Evolutionary conservation across 2,113 vertebrate genomes (phyloP), one percentile per base, ranked within the genome.

Genomic region (Alaudala cheleensis): DNA sequence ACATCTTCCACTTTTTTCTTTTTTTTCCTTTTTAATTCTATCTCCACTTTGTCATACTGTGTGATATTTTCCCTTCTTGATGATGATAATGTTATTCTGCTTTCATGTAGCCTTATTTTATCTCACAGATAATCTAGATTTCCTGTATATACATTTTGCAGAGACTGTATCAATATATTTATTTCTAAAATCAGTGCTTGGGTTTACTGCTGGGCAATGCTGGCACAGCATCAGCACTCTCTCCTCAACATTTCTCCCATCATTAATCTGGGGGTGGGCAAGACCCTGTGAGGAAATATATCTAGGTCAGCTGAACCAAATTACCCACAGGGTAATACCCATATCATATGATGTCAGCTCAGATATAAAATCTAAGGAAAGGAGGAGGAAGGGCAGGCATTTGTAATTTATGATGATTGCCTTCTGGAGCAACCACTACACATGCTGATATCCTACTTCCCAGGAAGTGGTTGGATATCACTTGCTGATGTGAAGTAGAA

Each of bases 241-340:
- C n/a, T 34, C n/a, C 31, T 7, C n/a, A 47, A 0, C 7, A n/a
- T n/a, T 45, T 9, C 9, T 20, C 7, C 11, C 15, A 19, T 40
- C 39, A 67, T 14, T 12, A 37, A 5, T 9, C 10, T 24, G 28
- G 13, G 14, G 1, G 9, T n/a, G 16, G 33, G 23, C 22, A n/a
- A 45, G 51, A 51, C 45, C 51, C 53, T 28, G 12, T 37, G 23
- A 45, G 39, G 14, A 9, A 50, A 44, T 33, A 25, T 23, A 66
- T 8, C 23, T 7, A 16, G 44, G 26, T 22, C 26, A 20, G 44
- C 37, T 73, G 51, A 33, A 34, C 42, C 44, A 73, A 51, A n/a
- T 39, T 37, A 45, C 4, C 19, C 19, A 58, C 13, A 13, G 28
- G 8, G 51, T 11, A 58, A 53, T 81, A n/a, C n/a, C 39, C 28